phyloP scores from a whole-genome alignment of 2,113 vertebrate species.

The Desmodus rotundus region DNA sequence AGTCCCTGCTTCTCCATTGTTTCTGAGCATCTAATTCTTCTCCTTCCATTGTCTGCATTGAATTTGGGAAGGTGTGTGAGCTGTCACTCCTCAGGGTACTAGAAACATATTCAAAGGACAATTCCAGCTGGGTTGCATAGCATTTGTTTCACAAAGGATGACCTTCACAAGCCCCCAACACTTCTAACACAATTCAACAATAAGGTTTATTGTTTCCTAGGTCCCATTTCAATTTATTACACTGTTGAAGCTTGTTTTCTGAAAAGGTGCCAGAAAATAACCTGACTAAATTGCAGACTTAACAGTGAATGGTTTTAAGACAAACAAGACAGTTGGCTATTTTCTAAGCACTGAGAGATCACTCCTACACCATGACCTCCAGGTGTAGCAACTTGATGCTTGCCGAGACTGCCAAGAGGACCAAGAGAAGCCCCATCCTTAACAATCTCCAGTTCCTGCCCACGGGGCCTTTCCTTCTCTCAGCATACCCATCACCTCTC shows the following conservation, averaged over 20 bases:
- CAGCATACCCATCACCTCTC: rapidly evolving
- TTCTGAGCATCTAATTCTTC: neutral
- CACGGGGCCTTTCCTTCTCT: no score
- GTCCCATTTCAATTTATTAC: neutral
- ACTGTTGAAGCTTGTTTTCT: neutral
- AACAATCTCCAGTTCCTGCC: neutral
- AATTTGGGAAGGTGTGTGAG: neutral
- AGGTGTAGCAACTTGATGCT: neutral
- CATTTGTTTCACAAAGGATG: neutral
- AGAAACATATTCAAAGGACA: neutral
- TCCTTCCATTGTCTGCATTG: neutral
- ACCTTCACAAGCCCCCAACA: rapidly evolving
- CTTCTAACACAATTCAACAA: neutral
- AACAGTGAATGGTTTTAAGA: neutral
- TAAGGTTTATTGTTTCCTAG: neutral
- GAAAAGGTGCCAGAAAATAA: neutral
- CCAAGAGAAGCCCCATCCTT: rapidly evolving
- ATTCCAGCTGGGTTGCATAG: neutral
- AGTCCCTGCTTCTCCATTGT: neutral
- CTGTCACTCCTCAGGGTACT: neutral
- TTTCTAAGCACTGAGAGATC: neutral
- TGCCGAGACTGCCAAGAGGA: neutral
- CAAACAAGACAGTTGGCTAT: neutral
- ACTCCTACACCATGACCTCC: neutral
- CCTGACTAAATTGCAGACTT: neutral